phyloP scores from a whole-genome alignment of 1,140 invertebrate genomes.

The Tetragnatha versicolor region DNA sequence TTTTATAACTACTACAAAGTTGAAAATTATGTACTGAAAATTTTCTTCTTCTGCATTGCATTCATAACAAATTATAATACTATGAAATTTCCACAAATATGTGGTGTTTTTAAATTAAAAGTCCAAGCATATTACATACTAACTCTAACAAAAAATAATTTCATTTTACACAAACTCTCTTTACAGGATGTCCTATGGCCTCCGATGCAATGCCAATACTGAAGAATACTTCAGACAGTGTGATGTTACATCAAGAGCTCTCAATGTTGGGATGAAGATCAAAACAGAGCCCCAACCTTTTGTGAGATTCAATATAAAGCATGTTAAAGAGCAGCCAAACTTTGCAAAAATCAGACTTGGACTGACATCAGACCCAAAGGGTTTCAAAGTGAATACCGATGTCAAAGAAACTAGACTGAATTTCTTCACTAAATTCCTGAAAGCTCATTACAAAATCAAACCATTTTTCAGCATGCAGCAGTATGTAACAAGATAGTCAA shows the following conservation, averaged over 20 bases:
- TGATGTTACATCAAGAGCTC: conserved; percentile 48
- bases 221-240: conserved; percentile 51
- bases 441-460: conserved; percentile 33
- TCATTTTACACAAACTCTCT: too few relatives aligned
- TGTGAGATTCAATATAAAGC: conserved; percentile 30
- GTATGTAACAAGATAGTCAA: conserved; percentile 34
- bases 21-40: too few relatives aligned
- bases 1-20: too few relatives aligned
- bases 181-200: conserved; percentile 50
- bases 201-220: conserved; percentile 41
- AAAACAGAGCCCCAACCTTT: conserved; percentile 10
- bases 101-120: too few relatives aligned
- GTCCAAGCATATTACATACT: too few relatives aligned
- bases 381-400: conserved; percentile 36
- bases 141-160: too few relatives aligned
- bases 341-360: conserved; percentile 35
- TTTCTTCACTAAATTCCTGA: conserved; percentile 30
- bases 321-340: conserved; percentile 19
- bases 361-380: conserved; percentile 34
- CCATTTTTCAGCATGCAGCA: conserved; percentile 48
- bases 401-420: conserved; percentile 28
- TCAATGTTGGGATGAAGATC: conserved; percentile 37
- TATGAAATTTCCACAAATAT: too few relatives aligned
- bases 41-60: too few relatives aligned
- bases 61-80: too few relatives aligned